A percentile compares a stretch with the other conserved stretches of the same genome.
Conservation (phyloP, 2,888 invertebrate genomes). For the Sinopyrophorus schimmeli region DNA sequence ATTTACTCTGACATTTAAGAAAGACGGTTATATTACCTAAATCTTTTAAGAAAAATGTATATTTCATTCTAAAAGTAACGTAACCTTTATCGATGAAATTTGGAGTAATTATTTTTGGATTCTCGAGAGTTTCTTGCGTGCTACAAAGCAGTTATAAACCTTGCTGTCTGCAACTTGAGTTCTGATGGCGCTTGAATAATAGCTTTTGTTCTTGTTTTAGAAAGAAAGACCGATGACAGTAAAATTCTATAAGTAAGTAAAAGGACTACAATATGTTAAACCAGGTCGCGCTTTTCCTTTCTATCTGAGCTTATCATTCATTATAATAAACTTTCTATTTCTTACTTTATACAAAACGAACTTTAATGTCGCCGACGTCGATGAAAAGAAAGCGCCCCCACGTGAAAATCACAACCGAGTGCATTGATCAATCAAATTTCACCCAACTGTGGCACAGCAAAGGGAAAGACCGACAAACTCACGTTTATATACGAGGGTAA, state of each 20-base stretch:
- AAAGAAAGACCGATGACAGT: constrained; percentile 38
- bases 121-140: constrained; percentile 34
- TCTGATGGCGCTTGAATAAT: constrained; percentile 38
- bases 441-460: constrained; percentile 16
- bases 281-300: constrained; percentile 25
- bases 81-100: constrained; percentile 24
- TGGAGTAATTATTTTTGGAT: constrained; percentile 28
- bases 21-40: constrained; percentile 1
- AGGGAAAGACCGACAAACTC: constrained; percentile 23
- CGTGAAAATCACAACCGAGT: constrained; percentile 14
- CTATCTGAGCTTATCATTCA: constrained; percentile 18
- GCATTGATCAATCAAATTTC: constrained; percentile 24
- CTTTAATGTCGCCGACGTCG: constrained; percentile 11
- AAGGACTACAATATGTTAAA: constrained; percentile 37
- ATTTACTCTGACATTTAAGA: constrained; percentile 10
- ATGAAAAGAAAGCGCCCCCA: constrained; percentile 11
- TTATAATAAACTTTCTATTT: constrained; percentile 22
- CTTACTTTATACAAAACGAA: constrained; percentile 16
- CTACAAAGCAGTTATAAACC: constrained; percentile 35
- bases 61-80: constrained; percentile 1
- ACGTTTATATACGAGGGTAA: constrained; percentile 22
- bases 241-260: constrained; percentile 37
- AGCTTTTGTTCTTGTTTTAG: constrained; percentile 36
- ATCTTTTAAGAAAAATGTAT: constrained; percentile 1
- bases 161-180: constrained; percentile 32